Percentiles rank a stretch among this genome's conserved stretches.
Conservation (phyloP, 2,113 vertebrate genomes). For the Sebastes schlegelii region DNA sequence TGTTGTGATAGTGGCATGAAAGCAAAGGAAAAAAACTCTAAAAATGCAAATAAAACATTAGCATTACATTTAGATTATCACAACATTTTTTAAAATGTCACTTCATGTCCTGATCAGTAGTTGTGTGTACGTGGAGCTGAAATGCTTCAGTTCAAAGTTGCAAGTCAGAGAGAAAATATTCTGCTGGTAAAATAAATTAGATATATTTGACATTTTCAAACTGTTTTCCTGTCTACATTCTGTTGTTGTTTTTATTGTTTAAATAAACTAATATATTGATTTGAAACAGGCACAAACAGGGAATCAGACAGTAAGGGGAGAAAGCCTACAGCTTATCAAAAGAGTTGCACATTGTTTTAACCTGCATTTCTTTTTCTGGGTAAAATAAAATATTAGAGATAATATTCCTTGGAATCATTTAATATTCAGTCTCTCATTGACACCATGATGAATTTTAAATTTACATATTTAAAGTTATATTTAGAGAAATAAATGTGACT, state of each 20-base stretch:
- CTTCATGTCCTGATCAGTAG: not conserved
- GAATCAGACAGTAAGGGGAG: not conserved
- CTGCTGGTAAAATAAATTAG: not conserved
- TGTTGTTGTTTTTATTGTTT: not conserved
- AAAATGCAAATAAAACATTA: not conserved
- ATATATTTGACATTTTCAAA: not conserved
- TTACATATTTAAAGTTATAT: not conserved
- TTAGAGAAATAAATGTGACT: not conserved
- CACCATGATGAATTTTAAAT: not conserved
- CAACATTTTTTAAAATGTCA: not conserved
- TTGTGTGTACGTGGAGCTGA: conserved; percentile 19
- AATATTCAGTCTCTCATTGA: not conserved
- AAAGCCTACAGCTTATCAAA: not conserved
- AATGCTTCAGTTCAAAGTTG: not conserved
- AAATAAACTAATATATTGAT: not conserved
- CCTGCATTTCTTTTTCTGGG: not conserved
- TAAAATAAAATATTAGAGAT: not conserved
- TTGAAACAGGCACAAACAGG: not conserved
- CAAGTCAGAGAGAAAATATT: not conserved
- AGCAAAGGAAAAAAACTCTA: not conserved
- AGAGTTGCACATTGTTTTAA: not conserved
- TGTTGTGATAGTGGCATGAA: not conserved
- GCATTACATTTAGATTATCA: not conserved
- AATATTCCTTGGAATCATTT: not conserved
- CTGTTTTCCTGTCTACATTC: not conserved